Base-by-base conservation (phyloP, 2,797 vertebrate genomes). In the Chelonia mydas region DNA sequence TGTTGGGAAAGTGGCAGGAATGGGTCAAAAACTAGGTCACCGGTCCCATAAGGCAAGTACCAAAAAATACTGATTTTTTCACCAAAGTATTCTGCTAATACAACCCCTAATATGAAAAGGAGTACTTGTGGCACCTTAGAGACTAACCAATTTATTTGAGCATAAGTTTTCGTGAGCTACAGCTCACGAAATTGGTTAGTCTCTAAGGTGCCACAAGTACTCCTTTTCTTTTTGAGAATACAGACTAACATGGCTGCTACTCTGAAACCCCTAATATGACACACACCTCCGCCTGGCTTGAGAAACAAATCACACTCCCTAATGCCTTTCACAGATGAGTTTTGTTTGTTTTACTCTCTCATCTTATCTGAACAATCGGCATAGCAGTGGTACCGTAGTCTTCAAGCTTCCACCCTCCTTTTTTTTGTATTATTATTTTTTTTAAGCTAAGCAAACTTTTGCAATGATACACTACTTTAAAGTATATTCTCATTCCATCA, bases 21-120 rank as follows among this genome's bases (percentile, higher is more conserved):
- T 33, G 83, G 17, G 91, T 90, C 92, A 92, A 95, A 97, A 96
- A 97, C 79, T 89, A 97, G 95, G 81, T 84, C 88, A 96, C 31
- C 92, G 94, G 91, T 86, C 25, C 78, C 1, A 9, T 79, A 45
- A 90, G 83, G 81, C 74, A 94, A 97, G 89, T 81, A 94, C 91
- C 47, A 19, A 94, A 92, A 61, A 87, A 93, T 65, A 79, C 94
- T 45, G 85, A 3, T 6, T 81, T 93, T 80, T 2, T 84, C 86
- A 41, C 83, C 28, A 27, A 84, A 81, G 90, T 2, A 23, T 37
- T 90, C 16, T 76, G 86, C 61, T 74, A 78, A 28, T 23, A 92
- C 97, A 27, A 49, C 85, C 76, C 87, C 55, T 47, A 21, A n/a
- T n/a, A 45, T 80, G 88, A 91, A 33, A 41, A 41, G 41, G 5